These are phyloP conservation scores for Genyomyrus donnyi DNA, from an alignment of 2,113 vertebrate species.

Conservation along the genomic window DNA sequence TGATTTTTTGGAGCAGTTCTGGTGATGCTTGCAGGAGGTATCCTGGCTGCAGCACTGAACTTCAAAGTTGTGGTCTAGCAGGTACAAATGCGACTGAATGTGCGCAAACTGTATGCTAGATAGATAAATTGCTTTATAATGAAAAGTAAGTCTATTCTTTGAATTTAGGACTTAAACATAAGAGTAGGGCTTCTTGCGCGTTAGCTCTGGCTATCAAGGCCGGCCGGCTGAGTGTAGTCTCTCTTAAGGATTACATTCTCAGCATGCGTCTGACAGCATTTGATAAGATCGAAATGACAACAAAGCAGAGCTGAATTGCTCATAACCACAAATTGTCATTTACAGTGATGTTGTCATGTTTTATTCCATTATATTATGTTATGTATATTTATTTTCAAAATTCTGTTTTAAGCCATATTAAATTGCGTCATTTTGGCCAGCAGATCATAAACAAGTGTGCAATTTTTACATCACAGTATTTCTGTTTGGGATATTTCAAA, in stretches of 20 bases:
- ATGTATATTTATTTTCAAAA: background rate
- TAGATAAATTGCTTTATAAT: background rate
- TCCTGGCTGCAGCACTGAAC: background rate
- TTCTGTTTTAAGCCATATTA: background rate
- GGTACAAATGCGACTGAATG: background rate
- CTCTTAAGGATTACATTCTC: background rate
- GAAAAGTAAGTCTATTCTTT: background rate
- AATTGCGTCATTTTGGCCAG: background rate
- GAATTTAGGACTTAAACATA: background rate
- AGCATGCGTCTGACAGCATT: background rate
- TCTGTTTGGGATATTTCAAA: background rate
- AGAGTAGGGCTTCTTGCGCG: background rate
- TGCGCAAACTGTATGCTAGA: background rate
- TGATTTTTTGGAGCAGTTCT: background rate
- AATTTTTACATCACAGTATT: background rate
- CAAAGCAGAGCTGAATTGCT: background rate
- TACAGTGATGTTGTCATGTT: background rate
- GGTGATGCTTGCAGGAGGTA: background rate
- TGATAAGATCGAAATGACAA: background rate
- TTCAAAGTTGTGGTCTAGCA: background rate
- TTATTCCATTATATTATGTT: background rate
- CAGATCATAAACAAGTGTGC: background rate
- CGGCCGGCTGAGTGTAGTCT: background rate
- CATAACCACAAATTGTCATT: background rate
- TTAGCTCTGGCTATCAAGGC: background rate